These are phyloP conservation scores for Hirundo rustica DNA, from an alignment of 2,797 vertebrate species.

Conservation along the genomic window DNA sequence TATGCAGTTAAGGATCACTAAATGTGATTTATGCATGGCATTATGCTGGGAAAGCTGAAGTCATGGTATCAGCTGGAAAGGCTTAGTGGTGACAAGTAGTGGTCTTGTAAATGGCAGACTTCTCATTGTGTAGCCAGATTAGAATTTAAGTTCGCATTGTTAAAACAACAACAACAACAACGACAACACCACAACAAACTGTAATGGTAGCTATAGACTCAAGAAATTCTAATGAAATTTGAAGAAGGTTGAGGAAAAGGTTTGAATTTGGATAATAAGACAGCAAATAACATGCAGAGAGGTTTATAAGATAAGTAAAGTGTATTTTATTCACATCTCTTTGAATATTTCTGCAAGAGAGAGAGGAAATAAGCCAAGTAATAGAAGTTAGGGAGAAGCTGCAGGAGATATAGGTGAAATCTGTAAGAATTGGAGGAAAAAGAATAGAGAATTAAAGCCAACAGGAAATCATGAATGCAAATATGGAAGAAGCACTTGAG, in stretches of 20 bases:
- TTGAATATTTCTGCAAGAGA: neutral
- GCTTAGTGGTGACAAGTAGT: neutral
- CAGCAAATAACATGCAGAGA: neutral
- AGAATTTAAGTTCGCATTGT: neutral
- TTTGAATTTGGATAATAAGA: neutral
- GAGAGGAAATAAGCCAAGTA: neutral
- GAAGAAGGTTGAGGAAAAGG: neutral
- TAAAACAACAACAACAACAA: accelerated
- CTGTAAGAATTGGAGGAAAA: neutral
- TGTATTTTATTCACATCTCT: neutral
- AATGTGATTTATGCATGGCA: neutral
- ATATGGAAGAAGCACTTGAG: neutral
- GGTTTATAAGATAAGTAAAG: neutral
- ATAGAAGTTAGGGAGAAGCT: neutral
- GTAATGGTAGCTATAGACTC: neutral
- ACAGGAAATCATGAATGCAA: neutral
- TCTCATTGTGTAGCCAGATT: neutral
- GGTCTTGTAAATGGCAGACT: neutral
- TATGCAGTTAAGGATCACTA: neutral
- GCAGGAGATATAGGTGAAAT: neutral
- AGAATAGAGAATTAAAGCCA: neutral
- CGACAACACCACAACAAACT: too few species aligned
- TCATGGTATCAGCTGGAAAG: neutral
- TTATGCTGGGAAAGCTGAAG: neutral
- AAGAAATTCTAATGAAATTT: neutral